Percentiles rank a stretch among this genome's conserved stretches.
Conservation (phyloP, 2,797 vertebrate genomes). For the Cephalopachus bancanus region DNA sequence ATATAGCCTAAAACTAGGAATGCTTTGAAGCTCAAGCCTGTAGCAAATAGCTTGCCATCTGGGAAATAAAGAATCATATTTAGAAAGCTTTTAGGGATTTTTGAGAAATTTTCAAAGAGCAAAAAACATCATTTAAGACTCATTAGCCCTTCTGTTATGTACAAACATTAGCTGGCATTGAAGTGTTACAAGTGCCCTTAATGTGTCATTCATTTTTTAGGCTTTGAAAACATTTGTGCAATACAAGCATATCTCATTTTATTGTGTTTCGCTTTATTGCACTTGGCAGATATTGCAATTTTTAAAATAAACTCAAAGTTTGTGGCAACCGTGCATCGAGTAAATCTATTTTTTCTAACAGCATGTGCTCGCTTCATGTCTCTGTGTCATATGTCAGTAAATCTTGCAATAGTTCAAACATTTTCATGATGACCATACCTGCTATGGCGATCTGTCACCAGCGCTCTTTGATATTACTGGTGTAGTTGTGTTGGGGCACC, state of each 20-base stretch:
- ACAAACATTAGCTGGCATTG: not conserved
- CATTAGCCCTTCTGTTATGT: not conserved
- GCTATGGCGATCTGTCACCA: not conserved
- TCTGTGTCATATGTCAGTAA: not conserved
- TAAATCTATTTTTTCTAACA: not conserved
- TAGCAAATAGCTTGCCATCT: not conserved
- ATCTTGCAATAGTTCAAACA: not conserved
- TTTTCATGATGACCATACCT: not conserved
- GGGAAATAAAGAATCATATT: conserved; percentile 18
- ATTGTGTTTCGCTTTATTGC: not conserved
- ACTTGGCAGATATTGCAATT: not conserved
- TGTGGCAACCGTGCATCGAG: not conserved
- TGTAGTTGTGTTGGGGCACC: not conserved
- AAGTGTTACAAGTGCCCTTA: not conserved
- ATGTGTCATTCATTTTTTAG: not conserved
- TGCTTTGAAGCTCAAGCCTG: not conserved
- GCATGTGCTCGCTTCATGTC: not conserved
- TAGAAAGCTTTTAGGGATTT: not conserved
- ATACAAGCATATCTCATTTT: not conserved
- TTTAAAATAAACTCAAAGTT: not conserved
- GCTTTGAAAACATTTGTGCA: not conserved
- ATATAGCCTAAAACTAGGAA: not conserved
- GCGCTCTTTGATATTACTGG: not conserved
- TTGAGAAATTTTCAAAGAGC: conserved; percentile 12
- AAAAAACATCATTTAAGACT: not conserved